Conservation (phyloP, 1,140 invertebrate species). For the Ylistrum balloti region DNA sequence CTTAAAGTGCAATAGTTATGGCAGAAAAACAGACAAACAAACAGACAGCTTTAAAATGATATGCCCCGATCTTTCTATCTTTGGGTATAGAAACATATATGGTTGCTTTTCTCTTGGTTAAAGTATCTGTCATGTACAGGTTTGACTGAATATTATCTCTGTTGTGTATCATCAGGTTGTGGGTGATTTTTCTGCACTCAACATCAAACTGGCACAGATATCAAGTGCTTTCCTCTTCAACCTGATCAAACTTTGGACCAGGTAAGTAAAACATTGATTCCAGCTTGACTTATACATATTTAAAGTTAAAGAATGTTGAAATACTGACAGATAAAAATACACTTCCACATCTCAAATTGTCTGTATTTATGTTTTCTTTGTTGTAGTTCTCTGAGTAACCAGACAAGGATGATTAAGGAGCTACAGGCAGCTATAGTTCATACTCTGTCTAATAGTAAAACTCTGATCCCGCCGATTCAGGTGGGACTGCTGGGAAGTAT, state of each 20-base stretch:
- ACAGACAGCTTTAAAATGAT: too few species aligned
- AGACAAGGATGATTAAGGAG: slow-evolving; percentile 50
- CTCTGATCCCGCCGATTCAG: slow-evolving; percentile 44
- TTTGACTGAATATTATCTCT: too few species aligned
- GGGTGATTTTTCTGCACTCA: slow-evolving; percentile 62
- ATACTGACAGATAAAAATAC: too few species aligned
- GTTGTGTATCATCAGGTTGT: slow-evolving; percentile 65
- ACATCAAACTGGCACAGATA: slow-evolving; percentile 75
- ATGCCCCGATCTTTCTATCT: too few species aligned
- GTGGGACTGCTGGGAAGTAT: slow-evolving; percentile 47
- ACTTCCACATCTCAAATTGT: too few species aligned
- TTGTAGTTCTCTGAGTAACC: slow-evolving; percentile 42
- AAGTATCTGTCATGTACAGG: too few species aligned
- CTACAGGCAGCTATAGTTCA: slow-evolving; percentile 42
- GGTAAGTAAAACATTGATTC: slow-evolving; percentile 62
- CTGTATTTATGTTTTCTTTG: not conserved
- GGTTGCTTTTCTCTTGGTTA: too few species aligned
- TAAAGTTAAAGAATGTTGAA: not conserved
- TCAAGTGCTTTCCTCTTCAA: slow-evolving; percentile 77
- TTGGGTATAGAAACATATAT: too few species aligned
- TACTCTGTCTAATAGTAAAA: slow-evolving; percentile 55
- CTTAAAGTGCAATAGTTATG: too few species aligned
- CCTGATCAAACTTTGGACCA: slow-evolving; percentile 74
- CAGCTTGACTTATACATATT: not conserved
- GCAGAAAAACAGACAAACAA: too few species aligned